Conservation (phyloP, 2,113 vertebrate genomes). For the Platichthys flesus region DNA sequence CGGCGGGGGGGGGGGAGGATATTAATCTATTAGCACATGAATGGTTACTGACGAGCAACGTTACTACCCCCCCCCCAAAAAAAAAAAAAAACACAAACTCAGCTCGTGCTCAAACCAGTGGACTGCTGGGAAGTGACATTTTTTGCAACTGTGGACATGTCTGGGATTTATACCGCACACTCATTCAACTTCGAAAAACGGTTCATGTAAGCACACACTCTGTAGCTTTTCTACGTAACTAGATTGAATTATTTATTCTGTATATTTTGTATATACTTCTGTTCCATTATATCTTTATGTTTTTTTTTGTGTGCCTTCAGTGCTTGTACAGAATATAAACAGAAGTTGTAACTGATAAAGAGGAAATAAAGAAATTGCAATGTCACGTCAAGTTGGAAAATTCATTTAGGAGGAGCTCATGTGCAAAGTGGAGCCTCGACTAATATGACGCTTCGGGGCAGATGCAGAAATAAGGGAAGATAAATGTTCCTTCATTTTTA, state of each 20-base stretch:
- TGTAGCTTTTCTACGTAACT: conserved; percentile 87
- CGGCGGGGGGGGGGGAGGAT: conserved; percentile 30
- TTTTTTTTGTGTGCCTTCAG: conserved; percentile 88
- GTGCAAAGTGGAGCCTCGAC: background rate
- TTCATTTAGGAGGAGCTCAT: background rate
- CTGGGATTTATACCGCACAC: conserved; percentile 29
- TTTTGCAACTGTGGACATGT: conserved; percentile 24
- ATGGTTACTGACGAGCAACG: conserved; percentile 13
- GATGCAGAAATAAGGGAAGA: too few species aligned
- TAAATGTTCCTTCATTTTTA: too few species aligned
- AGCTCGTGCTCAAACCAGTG: conserved; percentile 20
- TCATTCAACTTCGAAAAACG: conserved; percentile 52
- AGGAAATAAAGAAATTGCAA: conserved; percentile 79
- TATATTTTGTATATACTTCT: conserved; percentile 90
- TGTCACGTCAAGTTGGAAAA: conserved; percentile 32
- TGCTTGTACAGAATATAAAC: conserved; percentile 86
- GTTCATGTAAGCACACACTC: conserved; percentile 77
- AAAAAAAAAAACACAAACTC: background rate
- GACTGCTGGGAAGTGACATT: conserved; percentile 39
- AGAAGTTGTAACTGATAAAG: conserved; percentile 77
- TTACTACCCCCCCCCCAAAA: too few species aligned
- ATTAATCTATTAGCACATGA: conserved; percentile 37
- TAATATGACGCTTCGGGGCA: background rate
- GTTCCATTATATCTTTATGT: conserved; percentile 81
- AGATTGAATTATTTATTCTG: conserved; percentile 97